phyloP scores from a whole-genome alignment of 2,113 vertebrate species.

The Spilogale gracilis region DNA sequence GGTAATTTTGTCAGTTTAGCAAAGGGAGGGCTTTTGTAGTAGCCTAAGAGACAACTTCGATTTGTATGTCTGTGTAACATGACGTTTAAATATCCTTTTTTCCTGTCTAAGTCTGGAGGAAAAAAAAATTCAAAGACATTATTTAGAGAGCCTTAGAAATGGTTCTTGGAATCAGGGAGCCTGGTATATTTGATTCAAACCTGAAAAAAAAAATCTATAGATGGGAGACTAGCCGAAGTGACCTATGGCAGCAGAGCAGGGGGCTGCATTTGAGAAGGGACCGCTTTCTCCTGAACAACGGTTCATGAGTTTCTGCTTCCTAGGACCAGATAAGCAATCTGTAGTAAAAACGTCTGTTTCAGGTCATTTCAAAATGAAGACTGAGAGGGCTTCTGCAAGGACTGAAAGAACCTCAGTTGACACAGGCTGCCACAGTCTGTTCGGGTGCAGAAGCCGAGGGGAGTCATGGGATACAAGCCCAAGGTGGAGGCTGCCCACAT shows the following conservation, averaged over 20 bases:
- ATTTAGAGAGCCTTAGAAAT: slow-evolving; percentile 15
- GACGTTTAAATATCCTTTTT: not conserved
- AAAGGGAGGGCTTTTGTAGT: slow-evolving; percentile 30
- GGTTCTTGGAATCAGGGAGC: not conserved
- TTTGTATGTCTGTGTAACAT: slow-evolving; percentile 17
- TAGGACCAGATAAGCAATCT: not conserved
- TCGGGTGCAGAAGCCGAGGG: not conserved
- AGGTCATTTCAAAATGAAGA: not conserved
- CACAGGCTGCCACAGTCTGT: not conserved
- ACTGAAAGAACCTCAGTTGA: not conserved
- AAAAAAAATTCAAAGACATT: not conserved
- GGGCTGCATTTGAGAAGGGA: not conserved
- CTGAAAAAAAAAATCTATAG: not conserved
- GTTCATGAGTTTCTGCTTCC: not conserved
- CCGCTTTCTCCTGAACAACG: not conserved
- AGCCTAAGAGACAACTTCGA: slow-evolving; percentile 26
- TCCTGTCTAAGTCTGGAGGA: not conserved
- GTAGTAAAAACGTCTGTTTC: not conserved
- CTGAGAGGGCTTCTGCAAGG: not conserved
- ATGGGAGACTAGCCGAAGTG: not conserved
- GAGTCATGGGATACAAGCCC: rapidly evolving
- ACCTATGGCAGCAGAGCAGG: not conserved
- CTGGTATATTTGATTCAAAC: not conserved
- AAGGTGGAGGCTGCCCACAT: rapidly evolving
- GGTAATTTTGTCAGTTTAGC: slow-evolving; percentile 53